Evolutionary conservation across 2,888 invertebrate genomes (phyloP).

Genomic region (Geotrupes spiniger): DNA sequence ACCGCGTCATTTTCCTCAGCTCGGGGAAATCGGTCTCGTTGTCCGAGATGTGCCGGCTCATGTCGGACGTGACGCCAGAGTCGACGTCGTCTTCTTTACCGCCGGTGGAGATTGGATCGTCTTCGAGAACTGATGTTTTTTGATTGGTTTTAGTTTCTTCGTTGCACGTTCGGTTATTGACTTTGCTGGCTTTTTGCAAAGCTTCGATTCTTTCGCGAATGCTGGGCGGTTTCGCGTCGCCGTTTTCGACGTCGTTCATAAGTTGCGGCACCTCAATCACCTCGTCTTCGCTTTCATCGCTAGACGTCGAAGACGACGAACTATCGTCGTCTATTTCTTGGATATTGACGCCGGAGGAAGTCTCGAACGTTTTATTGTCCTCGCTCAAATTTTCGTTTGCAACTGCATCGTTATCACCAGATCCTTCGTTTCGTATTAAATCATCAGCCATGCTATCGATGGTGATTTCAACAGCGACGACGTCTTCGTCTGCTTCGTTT

Average conservation of each 20-base stretch:
- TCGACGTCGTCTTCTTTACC: constrained; percentile 60
- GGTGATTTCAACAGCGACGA: constrained; percentile 13
- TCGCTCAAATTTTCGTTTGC: too few species aligned
- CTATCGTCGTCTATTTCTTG: constrained; percentile 36
- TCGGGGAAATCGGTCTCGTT: constrained; percentile 63
- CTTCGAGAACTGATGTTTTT: constrained; percentile 17
- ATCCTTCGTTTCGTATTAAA: too few species aligned
- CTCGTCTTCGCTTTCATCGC: constrained; percentile 24
- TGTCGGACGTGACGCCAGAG: constrained; percentile 68
- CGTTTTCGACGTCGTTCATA: constrained; percentile 32
- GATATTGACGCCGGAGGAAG: too few species aligned
- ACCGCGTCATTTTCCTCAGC: constrained; percentile 57
- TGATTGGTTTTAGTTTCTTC: constrained; percentile 10
- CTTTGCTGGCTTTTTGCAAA: constrained; percentile 35
- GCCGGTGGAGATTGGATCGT: constrained; percentile 46
- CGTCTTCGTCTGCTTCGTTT: constrained; percentile 8
- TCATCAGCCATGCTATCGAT: too few species aligned
- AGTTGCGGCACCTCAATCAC: constrained; percentile 27
- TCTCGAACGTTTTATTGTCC: too few species aligned
- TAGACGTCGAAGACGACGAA: constrained; percentile 38
- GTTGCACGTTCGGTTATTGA: constrained; percentile 6
- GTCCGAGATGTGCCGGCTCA: constrained; percentile 66
- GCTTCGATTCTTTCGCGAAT: constrained; percentile 47
- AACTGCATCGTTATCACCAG: too few species aligned
- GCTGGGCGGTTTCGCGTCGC: constrained; percentile 36